These are phyloP conservation scores for Cheilosia impressa DNA, from an alignment of 2,888 invertebrate species.

Conservation along the genomic window DNA sequence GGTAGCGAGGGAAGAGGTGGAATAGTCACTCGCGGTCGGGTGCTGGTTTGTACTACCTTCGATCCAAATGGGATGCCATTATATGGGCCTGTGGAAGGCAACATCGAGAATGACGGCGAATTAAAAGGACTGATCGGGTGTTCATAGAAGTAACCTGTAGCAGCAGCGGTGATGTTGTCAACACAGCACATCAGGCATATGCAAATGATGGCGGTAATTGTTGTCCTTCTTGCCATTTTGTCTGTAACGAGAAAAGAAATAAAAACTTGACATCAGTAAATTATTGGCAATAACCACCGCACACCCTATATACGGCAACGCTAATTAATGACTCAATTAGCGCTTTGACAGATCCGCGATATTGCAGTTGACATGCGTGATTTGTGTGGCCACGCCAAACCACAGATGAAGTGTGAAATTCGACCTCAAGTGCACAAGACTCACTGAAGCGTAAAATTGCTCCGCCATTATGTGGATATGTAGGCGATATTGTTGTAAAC, in stretches of 20 bases:
- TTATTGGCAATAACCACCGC: neutral
- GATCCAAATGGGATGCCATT: slow-evolving; percentile 33
- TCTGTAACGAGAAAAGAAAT: slow-evolving; percentile 48
- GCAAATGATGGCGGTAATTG: slow-evolving; percentile 19
- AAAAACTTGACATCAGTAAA: neutral
- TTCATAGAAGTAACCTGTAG: slow-evolving; percentile 79
- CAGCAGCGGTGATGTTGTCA: slow-evolving; percentile 30
- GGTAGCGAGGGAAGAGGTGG: slow-evolving; percentile 81
- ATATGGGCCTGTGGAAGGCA: slow-evolving; percentile 54
- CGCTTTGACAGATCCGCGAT: slow-evolving; percentile 36
- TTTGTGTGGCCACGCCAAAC: slow-evolving; percentile 33
- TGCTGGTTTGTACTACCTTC: slow-evolving; percentile 73
- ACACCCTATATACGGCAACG: neutral
- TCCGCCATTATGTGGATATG: slow-evolving; percentile 18
- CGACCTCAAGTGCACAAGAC: slow-evolving; percentile 50
- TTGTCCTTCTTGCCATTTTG: slow-evolving; percentile 42
- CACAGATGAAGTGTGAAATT: slow-evolving; percentile 41
- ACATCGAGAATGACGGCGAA: slow-evolving; percentile 62
- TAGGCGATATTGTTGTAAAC: slow-evolving; percentile 22
- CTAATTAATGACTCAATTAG: slow-evolving; percentile 53
- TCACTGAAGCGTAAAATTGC: slow-evolving; percentile 55
- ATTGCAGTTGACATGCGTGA: slow-evolving; percentile 9
- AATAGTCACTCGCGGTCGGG: slow-evolving; percentile 77
- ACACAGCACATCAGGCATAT: slow-evolving; percentile 37
- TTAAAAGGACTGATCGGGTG: slow-evolving; percentile 76